These are phyloP conservation scores for Microcebus lehilahytsara DNA, from an alignment of 2,113 vertebrate species.

Conservation along the genomic window DNA sequence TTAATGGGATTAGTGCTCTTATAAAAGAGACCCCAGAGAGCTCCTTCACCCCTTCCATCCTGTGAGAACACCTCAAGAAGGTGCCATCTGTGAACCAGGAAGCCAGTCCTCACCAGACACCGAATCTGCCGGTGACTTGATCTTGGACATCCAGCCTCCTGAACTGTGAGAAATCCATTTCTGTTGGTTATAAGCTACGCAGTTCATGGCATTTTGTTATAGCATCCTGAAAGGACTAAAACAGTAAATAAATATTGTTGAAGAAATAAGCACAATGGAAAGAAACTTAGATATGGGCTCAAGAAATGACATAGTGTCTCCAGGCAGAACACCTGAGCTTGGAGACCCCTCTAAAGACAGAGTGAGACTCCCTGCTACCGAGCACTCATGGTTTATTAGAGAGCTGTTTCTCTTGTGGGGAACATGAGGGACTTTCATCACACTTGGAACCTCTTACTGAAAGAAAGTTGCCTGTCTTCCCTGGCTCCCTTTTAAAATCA, in stretches of 20 bases:
- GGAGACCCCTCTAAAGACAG: not conserved
- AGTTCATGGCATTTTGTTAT: not conserved
- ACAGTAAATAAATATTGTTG: not conserved
- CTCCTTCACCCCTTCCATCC: not conserved
- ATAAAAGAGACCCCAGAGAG: not conserved
- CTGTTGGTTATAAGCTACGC: not conserved
- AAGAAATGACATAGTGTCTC: not conserved
- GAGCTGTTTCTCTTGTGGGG: not conserved
- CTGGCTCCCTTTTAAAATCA: not conserved
- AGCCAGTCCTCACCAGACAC: not conserved
- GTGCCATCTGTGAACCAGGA: not conserved
- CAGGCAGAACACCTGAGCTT: not conserved
- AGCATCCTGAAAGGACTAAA: not conserved
- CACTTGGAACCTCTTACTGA: not conserved
- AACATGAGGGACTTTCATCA: not conserved
- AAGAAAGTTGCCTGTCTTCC: not conserved
- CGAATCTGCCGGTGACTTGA: not conserved
- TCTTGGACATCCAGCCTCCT: not conserved
- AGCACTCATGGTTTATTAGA: not conserved
- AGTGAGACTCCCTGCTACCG: no score
- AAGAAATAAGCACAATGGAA: not conserved
- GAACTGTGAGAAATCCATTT: not conserved
- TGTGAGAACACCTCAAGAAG: not conserved
- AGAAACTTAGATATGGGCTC: not conserved
- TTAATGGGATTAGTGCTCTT: not conserved